Percentiles rank a stretch among this genome's conserved stretches.
These are phyloP conservation scores for Gephyroberyx darwinii DNA, from an alignment of 2,797 vertebrate genomes.

Conservation along the genomic window DNA sequence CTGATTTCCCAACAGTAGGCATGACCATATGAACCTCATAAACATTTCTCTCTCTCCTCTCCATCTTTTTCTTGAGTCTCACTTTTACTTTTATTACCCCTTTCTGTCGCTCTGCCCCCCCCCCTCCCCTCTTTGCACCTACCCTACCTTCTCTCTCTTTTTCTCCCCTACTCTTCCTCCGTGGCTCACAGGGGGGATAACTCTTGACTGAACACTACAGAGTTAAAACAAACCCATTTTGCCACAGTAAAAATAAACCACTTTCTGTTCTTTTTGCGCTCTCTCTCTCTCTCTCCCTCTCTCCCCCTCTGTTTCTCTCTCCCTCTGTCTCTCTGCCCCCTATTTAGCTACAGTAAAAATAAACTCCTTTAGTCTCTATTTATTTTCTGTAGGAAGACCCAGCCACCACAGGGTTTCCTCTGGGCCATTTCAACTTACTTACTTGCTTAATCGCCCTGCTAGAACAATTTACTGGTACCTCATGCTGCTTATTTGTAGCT, in stretches of 20 bases:
- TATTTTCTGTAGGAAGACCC: constrained; percentile 74
- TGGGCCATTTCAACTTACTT: constrained; percentile 57
- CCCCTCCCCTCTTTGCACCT: constrained; percentile 24
- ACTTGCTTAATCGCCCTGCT: constrained; percentile 66
- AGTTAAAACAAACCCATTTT: constrained; percentile 76
- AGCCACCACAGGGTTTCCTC: constrained; percentile 75
- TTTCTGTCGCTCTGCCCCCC: constrained; percentile 44
- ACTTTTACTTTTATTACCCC: constrained; percentile 61
- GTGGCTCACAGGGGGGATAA: constrained; percentile 60
- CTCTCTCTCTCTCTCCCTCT: neutral
- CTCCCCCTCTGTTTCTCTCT: constrained; percentile 33
- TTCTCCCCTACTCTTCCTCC: constrained; percentile 33
- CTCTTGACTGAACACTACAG: constrained; percentile 63
- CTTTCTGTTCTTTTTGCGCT: constrained; percentile 27
- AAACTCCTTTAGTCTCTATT: constrained; percentile 72
- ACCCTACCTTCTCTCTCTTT: constrained; percentile 37
- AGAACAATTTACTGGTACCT: constrained; percentile 51
- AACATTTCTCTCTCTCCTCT: constrained; percentile 11
- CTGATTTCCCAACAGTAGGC: constrained; percentile 68
- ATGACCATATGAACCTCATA: constrained; percentile 59
- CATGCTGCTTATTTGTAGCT: constrained; percentile 54
- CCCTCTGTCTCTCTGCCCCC: constrained; percentile 19
- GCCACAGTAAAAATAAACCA: constrained; percentile 75
- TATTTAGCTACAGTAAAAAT: constrained; percentile 72
- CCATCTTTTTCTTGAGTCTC: constrained; percentile 46